Percentiles rank a stretch among this genome's conserved stretches.
Conservation (phyloP, 2,113 vertebrate genomes). For the Podarcis raffonei region DNA sequence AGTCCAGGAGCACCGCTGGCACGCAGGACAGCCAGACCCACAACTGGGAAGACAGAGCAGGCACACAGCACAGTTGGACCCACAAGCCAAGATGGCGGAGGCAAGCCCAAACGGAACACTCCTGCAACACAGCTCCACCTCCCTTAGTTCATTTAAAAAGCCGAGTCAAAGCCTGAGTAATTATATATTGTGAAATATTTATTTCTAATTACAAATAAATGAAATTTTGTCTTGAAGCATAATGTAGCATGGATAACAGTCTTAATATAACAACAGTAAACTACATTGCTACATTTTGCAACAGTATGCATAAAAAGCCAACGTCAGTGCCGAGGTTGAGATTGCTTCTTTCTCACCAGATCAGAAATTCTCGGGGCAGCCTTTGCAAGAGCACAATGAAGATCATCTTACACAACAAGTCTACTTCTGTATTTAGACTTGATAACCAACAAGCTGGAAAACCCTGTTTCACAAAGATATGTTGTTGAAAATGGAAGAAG, state of each 20-base stretch:
- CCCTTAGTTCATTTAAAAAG: too few relatives aligned
- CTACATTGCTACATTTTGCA: neutral
- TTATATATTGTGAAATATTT: too few relatives aligned
- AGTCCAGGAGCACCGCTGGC: too few relatives aligned
- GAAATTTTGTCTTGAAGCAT: conserved; percentile 7
- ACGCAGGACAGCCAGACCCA: too few relatives aligned
- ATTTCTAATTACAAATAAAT: neutral
- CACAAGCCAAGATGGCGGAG: too few relatives aligned
- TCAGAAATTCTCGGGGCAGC: conserved; percentile 34
- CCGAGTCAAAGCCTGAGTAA: too few relatives aligned
- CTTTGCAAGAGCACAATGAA: conserved; percentile 25
- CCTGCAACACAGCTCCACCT: too few relatives aligned
- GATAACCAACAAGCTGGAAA: conserved; percentile 37
- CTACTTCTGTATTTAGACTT: conserved; percentile 28
- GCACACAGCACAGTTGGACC: too few relatives aligned
- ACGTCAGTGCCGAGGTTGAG: conserved; percentile 18
- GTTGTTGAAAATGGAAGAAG: conserved; percentile 33
- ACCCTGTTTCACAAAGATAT: conserved; percentile 37
- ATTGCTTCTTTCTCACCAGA: conserved; percentile 24
- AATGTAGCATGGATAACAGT: too few relatives aligned
- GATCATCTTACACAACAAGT: conserved; percentile 15
- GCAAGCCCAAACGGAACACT: too few relatives aligned
- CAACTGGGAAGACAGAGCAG: too few relatives aligned
- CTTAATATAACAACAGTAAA: too few relatives aligned
- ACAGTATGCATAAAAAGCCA: neutral